phyloP scores from a whole-genome alignment of 30 jellyfish, hydroid and myxozoan genomes.

The Sanderia malayensis region DNA sequence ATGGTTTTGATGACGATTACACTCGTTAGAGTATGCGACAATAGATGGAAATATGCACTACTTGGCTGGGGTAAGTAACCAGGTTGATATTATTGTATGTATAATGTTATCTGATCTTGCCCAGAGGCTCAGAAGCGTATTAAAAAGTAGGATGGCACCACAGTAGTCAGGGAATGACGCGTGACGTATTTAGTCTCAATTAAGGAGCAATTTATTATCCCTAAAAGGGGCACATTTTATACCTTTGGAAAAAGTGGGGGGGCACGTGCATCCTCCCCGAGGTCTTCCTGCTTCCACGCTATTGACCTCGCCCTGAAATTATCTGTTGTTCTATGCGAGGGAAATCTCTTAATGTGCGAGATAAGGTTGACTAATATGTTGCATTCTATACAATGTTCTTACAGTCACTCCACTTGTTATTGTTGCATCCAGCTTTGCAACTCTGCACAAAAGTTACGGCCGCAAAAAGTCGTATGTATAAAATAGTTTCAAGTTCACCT shows the following conservation, averaged over 20 bases:
- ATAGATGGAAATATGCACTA: conserved; percentile 4
- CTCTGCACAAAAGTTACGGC: conserved; percentile 42
- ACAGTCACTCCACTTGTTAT: conserved; percentile 53
- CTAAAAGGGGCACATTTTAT: not conserved
- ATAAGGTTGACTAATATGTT: not conserved
- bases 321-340: not conserved
- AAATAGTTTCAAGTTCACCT: not conserved
- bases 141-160: no score
- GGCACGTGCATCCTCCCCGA: no score
- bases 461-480: conserved; percentile 46
- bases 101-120: no score
- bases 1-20: conserved; percentile 21
- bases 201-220: not conserved
- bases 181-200: no score
- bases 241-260: not conserved
- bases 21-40: conserved; percentile 19
- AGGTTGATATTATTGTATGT: no score
- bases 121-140: no score
- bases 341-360: no score
- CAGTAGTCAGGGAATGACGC: no score
- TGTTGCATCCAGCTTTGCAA: conserved; percentile 36
- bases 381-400: no score
- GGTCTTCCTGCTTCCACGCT: not conserved
- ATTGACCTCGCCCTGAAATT: not conserved
- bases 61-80: conserved; percentile 78